A percentile compares a stretch with the other conserved stretches of the same genome.
These are phyloP conservation scores for Tipula helvola DNA, from an alignment of 2,888 invertebrate genomes.

Conservation along the genomic window DNA sequence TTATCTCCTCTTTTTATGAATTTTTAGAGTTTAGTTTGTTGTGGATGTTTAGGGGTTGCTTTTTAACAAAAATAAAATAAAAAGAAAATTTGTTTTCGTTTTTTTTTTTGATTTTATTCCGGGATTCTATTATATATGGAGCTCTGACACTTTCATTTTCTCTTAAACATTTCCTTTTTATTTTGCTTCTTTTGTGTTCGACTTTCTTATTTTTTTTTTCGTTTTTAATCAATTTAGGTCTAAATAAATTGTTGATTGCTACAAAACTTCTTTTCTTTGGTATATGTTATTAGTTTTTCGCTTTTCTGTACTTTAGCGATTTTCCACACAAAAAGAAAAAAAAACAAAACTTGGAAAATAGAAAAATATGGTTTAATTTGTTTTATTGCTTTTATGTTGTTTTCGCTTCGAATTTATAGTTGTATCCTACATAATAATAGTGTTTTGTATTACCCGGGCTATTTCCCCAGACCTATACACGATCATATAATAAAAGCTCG, in stretches of 20 bases:
- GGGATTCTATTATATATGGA: neutral
- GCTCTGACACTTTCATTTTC: neutral
- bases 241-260: constrained; percentile 4
- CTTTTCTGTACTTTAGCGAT: neutral
- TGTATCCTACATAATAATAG: neutral
- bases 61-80: neutral
- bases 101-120: neutral
- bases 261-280: neutral
- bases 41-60: neutral
- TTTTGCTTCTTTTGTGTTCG: neutral
- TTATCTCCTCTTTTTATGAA: constrained; percentile 4
- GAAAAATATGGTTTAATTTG: neutral
- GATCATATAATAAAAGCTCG: neutral
- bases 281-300: neutral
- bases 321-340: neutral
- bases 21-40: neutral
- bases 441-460: neutral
- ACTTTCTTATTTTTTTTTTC: too few species aligned
- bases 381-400: neutral
- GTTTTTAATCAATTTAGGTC: neutral
- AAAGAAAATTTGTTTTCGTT: neutral
- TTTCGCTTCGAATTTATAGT: neutral
- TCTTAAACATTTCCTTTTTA: neutral
- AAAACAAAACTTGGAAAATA: neutral
- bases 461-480: neutral